Percentiles rank a stretch among this genome's conserved stretches.
phyloP scores from a whole-genome alignment of 2,888 invertebrate genomes.

The Drosophila anceps region DNA sequence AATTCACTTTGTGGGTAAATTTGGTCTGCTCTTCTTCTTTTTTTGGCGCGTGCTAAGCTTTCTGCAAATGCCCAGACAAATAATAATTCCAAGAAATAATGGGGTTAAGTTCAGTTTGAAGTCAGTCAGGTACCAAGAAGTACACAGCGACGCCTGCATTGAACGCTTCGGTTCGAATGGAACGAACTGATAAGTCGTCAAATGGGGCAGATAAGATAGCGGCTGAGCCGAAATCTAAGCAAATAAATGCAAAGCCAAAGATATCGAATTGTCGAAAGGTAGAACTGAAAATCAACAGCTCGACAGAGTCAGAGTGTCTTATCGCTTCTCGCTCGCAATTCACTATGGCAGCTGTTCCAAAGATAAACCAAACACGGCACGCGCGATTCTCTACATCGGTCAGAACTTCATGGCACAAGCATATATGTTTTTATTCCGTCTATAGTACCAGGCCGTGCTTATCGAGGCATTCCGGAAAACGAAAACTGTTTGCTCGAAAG shows the following conservation, averaged over 20 bases:
- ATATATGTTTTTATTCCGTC: neutral
- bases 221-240: conserved; percentile 61
- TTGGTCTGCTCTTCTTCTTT: neutral
- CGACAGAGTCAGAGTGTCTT: conserved; percentile 28
- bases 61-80: conserved; percentile 54
- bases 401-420: conserved; percentile 6
- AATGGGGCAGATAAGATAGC: conserved; percentile 59
- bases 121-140: conserved; percentile 60
- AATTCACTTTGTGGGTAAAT: conserved; percentile 25
- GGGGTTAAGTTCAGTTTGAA: conserved; percentile 73
- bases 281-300: conserved; percentile 16
- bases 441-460: conserved; percentile 22
- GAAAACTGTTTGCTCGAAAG: conserved; percentile 60
- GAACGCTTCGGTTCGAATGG: neutral
- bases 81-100: conserved; percentile 61
- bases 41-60: conserved; percentile 75
- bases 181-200: conserved; percentile 47
- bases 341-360: conserved; percentile 60
- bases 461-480: conserved; percentile 33
- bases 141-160: conserved; percentile 1
- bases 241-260: conserved; percentile 50
- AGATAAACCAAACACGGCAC: conserved; percentile 64
- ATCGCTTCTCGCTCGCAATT: conserved; percentile 35
- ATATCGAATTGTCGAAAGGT: conserved; percentile 39
- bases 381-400: conserved; percentile 56